Evolutionary conservation across 1,140 invertebrate genomes (phyloP).

Genomic region (Zaprionus ghesquierei): DNA sequence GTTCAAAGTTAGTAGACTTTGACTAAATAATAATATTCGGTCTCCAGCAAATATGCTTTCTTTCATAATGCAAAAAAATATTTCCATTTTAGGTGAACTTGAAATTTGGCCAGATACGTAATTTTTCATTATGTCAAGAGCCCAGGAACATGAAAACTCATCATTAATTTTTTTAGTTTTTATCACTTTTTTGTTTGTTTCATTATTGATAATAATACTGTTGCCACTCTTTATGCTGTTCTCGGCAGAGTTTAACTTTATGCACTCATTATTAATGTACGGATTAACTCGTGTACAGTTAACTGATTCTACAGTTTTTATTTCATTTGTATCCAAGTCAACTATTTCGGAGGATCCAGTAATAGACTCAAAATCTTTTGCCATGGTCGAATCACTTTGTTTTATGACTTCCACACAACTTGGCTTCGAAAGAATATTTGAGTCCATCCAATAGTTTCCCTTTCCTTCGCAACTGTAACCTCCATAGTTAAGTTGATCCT

Average conservation of each 20-base stretch:
- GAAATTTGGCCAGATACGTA: slow-evolving; percentile 95
- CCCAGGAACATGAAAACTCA: slow-evolving; percentile 93
- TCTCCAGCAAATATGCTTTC: slow-evolving; percentile 94
- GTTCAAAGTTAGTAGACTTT: slow-evolving; percentile 97
- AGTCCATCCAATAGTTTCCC: slow-evolving; percentile 68
- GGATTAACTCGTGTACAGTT: slow-evolving; percentile 42
- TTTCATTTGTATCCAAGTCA: slow-evolving; percentile 85
- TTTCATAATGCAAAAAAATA: slow-evolving; percentile 96
- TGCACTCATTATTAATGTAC: slow-evolving; percentile 30
- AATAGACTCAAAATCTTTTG: slow-evolving; percentile 62
- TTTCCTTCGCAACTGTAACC: slow-evolving; percentile 47
- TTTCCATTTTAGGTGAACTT: slow-evolving; percentile 97
- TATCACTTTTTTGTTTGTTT: slow-evolving; percentile 57
- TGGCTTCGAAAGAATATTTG: slow-evolving; percentile 64
- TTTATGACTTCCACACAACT: slow-evolving; percentile 65
- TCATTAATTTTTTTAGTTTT: slow-evolving; percentile 84
- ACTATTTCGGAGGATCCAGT: slow-evolving; percentile 83
- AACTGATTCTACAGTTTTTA: slow-evolving; percentile 84
- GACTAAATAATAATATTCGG: slow-evolving; percentile 97
- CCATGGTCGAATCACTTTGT: slow-evolving; percentile 53
- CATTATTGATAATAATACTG: slow-evolving; percentile 43
- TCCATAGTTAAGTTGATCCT: slow-evolving; percentile 49
- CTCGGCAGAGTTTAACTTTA: slow-evolving; percentile 16
- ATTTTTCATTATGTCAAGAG: slow-evolving; percentile 92
- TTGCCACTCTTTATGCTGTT: slow-evolving; percentile 35